Base-by-base conservation (phyloP, 2,113 vertebrate species). In the Anarrhichthys ocellatus region DNA sequence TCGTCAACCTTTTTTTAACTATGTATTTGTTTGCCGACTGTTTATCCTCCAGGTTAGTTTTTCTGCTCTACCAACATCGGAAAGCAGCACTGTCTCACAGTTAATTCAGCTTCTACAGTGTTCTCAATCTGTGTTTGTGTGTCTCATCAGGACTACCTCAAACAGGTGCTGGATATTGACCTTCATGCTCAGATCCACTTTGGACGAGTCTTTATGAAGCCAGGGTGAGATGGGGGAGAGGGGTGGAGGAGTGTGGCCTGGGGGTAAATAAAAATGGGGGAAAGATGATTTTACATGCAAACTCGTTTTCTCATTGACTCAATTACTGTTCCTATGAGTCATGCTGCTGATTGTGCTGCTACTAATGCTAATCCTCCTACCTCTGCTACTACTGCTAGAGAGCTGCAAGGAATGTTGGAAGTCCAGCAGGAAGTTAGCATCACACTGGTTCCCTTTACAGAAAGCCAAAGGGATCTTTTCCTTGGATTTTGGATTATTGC, bases 151-250 rank as follows among this genome's bases (percentile, higher is more conserved):
- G 98, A 99, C 94, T 99, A 99, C 94, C 96, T 99, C 93, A 99
- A 99, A 93, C 98, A 99, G 95, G 98, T 99, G 92, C 96, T 99
- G 95, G 98, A 99, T 92, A 99, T 99, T 74, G 98, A 99, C 89
- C 98, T 99, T 89, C 98, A 99, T 9, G 98, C 98, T 91, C 98
- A 99, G 94, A 99, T 99, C 94, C 98, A 99, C 92, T 99, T 99
- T 94, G 98, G 98, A 89, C 96, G 98, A 90, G 98, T 99, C 92
- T 99, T 99, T 91, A 99, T 99, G 98, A 99, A 99, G 93, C 98
- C 98, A 92, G 98, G 98, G 98, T 99, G 95, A 97, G 94, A 87
- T 32, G 5, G 48, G 58, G 24, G 4, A 24, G 3, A 17, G 50
- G 40, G 20, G 27, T 38, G 14, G 54, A 17, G 44, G 27, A 50